phyloP scores from a whole-genome alignment of 2,797 vertebrate species.

The Capromys pilorides region DNA sequence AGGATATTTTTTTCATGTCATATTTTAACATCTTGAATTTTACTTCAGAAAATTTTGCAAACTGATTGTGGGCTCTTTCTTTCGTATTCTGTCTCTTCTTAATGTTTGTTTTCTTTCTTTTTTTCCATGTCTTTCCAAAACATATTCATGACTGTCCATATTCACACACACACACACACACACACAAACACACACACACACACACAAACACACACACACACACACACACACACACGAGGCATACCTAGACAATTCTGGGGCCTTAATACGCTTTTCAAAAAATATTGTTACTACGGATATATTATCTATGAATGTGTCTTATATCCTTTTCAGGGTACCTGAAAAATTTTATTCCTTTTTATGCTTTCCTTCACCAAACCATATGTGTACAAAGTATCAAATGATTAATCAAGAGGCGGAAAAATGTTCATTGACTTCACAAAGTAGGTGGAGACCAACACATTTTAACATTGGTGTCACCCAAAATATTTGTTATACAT shows the following conservation, averaged over 20 bases:
- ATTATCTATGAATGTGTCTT: not conserved
- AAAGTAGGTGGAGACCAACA: not conserved
- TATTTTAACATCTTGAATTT: slow-evolving; percentile 10
- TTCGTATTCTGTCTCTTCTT: not conserved
- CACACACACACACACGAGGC: not conserved
- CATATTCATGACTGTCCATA: not conserved
- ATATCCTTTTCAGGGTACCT: not conserved
- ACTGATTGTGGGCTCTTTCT: not conserved
- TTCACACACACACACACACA: not conserved
- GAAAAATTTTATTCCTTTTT: not conserved
- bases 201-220: not conserved
- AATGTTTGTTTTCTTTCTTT: slow-evolving; percentile 14
- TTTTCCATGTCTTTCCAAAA: not conserved
- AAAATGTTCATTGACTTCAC: not conserved
- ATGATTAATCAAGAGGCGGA: not conserved
- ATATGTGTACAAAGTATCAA: slow-evolving; percentile 4
- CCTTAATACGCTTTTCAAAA: not conserved
- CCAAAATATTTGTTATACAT: not conserved
- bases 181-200: not conserved
- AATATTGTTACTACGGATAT: not conserved
- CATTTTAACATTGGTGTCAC: not conserved
- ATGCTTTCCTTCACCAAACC: not conserved
- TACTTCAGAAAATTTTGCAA: slow-evolving; percentile 33
- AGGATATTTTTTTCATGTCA: not conserved
- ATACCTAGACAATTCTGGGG: not conserved